Percentiles rank a stretch among this genome's conserved stretches.
Conservation (phyloP, 2,888 invertebrate genomes). For the Dolichopus griseipennis region DNA sequence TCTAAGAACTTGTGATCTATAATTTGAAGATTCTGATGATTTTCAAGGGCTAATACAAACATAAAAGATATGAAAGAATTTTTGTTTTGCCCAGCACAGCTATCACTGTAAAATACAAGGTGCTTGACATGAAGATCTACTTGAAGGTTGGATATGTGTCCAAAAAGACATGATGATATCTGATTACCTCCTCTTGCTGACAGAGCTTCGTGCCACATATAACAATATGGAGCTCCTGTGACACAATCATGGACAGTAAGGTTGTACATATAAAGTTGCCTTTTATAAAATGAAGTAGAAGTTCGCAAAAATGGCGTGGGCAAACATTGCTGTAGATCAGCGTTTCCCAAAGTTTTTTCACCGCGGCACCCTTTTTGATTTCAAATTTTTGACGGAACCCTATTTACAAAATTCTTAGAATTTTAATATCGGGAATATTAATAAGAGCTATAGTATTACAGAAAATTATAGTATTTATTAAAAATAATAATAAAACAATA, state of each 20-base stretch:
- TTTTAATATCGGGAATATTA: no score
- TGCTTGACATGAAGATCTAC: slow-evolving; percentile 7
- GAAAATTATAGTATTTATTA: no score
- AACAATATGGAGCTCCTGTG: slow-evolving; percentile 19
- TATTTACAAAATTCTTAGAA: no score
- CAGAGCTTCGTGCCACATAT: slow-evolving; percentile 23
- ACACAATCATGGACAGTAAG: slow-evolving; percentile 20
- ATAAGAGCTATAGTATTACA: no score
- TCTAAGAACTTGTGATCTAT: background rate
- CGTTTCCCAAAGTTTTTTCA: no score
- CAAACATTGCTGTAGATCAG: slow-evolving; percentile 22
- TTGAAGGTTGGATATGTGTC: slow-evolving; percentile 14
- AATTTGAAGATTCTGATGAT: background rate
- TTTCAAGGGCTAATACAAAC: slow-evolving; percentile 16
- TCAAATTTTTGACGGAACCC: no score
- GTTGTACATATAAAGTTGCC: slow-evolving; percentile 20
- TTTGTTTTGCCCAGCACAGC: slow-evolving; percentile 19
- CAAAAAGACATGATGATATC: slow-evolving; percentile 20
- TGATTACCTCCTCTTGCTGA: slow-evolving; percentile 21
- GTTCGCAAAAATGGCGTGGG: slow-evolving; percentile 21
- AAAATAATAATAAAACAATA: no score
- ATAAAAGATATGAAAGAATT: slow-evolving; percentile 20
- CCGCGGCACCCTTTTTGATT: no score
- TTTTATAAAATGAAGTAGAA: slow-evolving; percentile 20
- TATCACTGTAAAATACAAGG: slow-evolving; percentile 22